phyloP scores from a whole-genome alignment of 2,888 invertebrate species.

The Papilio elwesi region DNA sequence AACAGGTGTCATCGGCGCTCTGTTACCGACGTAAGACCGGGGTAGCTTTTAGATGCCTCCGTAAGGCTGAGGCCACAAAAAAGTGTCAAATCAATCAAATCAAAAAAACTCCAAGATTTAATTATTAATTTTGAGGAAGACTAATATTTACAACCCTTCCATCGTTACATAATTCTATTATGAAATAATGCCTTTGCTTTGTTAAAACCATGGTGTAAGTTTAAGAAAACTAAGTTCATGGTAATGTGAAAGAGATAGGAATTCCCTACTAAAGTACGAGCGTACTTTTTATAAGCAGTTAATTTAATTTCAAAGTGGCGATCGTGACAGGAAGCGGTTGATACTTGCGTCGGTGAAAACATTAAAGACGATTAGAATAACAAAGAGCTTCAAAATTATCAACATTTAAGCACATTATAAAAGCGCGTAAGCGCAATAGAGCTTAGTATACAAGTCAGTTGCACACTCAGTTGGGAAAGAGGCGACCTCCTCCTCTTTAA shows the following conservation, averaged over 20 bases:
- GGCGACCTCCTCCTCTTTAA: slow-evolving; percentile 43
- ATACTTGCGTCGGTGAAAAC: slow-evolving; percentile 33
- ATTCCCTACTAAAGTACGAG: not conserved
- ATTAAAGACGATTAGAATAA: slow-evolving; percentile 34
- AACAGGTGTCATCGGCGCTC: too few relatives aligned
- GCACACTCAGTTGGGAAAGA: slow-evolving; percentile 57
- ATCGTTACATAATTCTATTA: too few relatives aligned
- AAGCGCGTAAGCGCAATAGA: slow-evolving; percentile 55
- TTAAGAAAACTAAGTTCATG: slow-evolving; percentile 1
- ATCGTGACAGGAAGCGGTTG: slow-evolving; percentile 50
- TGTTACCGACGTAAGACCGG: too few relatives aligned
- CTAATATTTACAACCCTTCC: too few relatives aligned
- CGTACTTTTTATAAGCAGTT: slow-evolving; percentile 40
- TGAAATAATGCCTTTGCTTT: not conserved
- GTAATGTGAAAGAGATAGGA: slow-evolving; percentile 11
- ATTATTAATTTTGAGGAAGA: too few relatives aligned
- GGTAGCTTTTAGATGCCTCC: too few relatives aligned
- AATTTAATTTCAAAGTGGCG: slow-evolving; percentile 44
- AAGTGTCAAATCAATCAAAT: too few relatives aligned
- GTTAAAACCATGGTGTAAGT: not conserved
- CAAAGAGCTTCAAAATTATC: slow-evolving; percentile 43
- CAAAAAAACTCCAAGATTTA: too few relatives aligned
- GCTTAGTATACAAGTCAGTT: slow-evolving; percentile 55
- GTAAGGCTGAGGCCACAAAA: too few relatives aligned
- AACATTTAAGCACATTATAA: slow-evolving; percentile 54